Evolutionary conservation across 2,797 vertebrate species (phyloP), one percentile per base, ranked within the genome.

Genomic region (Ispidina lecontei): DNA sequence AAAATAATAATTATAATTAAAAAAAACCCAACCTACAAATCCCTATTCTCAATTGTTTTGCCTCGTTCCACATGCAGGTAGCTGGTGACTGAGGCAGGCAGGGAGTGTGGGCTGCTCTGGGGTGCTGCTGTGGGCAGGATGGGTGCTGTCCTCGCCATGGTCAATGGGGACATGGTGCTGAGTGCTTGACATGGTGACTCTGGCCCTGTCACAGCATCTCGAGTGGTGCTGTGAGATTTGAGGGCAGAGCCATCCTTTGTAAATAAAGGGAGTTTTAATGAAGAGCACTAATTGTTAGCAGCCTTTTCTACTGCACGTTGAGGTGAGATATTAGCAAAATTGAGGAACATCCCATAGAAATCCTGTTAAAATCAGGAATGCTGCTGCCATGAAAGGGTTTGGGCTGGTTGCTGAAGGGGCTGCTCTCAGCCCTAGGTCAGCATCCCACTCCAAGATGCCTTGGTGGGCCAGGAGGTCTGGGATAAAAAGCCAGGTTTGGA

Each of bases 161-260:
- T 21, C 33, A n/a, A 5, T 2, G 4, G 29, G 51, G 31, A 51
- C 14, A 26, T 0, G 0, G 26, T 1, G 5, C 54, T 31, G 49
- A 37, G 71, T 13, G 17, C 64, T 69, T 1, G 5, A 46, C 3
- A 0, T 0, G 1, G 7, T 70, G 85, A 15, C 46, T 72, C 47
- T 17, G 44, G 26, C 63, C 41, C 31, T 75, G 5, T 89, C 82
- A 17, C 0, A 0, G 31, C 26, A 23, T 22, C 29, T 76, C 52
- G 52, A 17, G 29, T 7, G 33, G 20, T 4, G 7, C 60, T 44
- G 29, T 22, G 35, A 29, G 8, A 9, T 63, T 78, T 46, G 54
- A 68, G 60, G 56, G 78, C 54, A 82, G 43, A 77, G 35, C 29
- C 18, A 19, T 77, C 51, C 78, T 89, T 84, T 62, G 9, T 35